Evolutionary conservation across 1,140 invertebrate species (phyloP), one percentile per base, ranked within the genome.

Genomic region (Leptopilina boulardi): DNA sequence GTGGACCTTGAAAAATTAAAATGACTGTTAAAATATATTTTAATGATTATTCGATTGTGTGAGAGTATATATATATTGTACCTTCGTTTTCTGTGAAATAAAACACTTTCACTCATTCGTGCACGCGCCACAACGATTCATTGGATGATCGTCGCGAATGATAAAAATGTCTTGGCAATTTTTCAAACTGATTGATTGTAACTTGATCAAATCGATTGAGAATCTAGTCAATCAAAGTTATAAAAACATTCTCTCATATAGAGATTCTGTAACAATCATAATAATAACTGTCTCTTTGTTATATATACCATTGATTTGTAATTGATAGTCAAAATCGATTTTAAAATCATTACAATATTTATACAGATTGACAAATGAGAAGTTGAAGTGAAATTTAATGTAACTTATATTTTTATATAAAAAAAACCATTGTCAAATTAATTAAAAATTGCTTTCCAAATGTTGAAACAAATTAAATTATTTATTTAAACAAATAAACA

Each of bases 91-190:
- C 47, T 51, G 47, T 44, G 42, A 44, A 44, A 44, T 44, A 11
- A 51, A 51, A n/a, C 15, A 51, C 47, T 51, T 51, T 44, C 42
- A 44, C 42, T n/a, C 15, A 44, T 13, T n/a, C n/a, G n/a, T 51
- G 15, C 47, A 51, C 47, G 47, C n/a, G 47, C 47, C 47, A 51
- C n/a, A n/a, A 51, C n/a, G 47, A 51, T 51, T 18, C 47, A 18
- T 18, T 51, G 47, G 47, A 51, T n/a, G 47, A 51, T 51, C 15
- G 15, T 51, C 13, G 47, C 3, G 47, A 15, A 51, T 51, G 47
- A 51, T 51, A 51, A 51, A 51, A 51, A 51, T 51, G n/a, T 18
- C 47, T 51, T 51, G n/a, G 47, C 47, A 51, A 51, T 51, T 51
- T 51, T 51, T 51, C 47, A 51, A 18, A 51, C 47, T 51, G 47